Conservation (phyloP, 2,797 vertebrate species). For the Argentina silus region DNA sequence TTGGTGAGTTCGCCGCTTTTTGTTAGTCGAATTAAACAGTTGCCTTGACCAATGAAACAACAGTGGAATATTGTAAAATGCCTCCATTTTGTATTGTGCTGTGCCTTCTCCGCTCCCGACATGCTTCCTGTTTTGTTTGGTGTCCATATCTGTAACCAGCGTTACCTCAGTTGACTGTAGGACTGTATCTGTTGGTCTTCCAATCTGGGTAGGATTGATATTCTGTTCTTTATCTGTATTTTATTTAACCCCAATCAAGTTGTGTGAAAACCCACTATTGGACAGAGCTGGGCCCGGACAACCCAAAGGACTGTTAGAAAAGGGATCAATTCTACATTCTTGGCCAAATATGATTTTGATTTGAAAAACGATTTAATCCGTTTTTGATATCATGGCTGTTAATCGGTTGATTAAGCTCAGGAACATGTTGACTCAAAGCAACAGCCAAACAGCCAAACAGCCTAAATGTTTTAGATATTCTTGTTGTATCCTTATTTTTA, state of each 20-base stretch:
- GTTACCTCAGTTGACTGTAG: constrained; percentile 17
- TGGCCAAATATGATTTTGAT: background rate
- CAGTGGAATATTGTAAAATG: constrained; percentile 62
- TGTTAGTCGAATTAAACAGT: constrained; percentile 10
- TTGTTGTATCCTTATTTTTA: constrained; percentile 44
- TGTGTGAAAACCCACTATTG: constrained; percentile 22
- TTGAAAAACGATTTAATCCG: background rate
- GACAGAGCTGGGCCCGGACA: constrained; percentile 2
- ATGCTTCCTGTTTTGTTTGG: background rate
- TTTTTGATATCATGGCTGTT: constrained; percentile 22
- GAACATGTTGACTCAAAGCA: constrained; percentile 34
- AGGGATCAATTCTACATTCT: constrained; percentile 14
- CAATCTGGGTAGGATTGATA: constrained; percentile 4
- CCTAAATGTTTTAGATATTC: constrained; percentile 44
- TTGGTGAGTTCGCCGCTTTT: constrained; percentile 16
- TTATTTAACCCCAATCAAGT: constrained; percentile 26
- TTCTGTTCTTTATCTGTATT: constrained; percentile 26
- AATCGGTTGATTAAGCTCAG: constrained; percentile 43
- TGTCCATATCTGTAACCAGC: constrained; percentile 13
- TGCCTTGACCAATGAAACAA: constrained; percentile 58
- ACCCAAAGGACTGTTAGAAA: constrained; percentile 24
- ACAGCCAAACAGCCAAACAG: constrained; percentile 43
- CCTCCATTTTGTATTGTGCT: constrained; percentile 32
- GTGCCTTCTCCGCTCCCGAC: constrained; percentile 25
- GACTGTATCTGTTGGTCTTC: constrained; percentile 3